Evolutionary conservation across 2,113 vertebrate species (phyloP).

Genomic region (Chlorodrepanis virens): DNA sequence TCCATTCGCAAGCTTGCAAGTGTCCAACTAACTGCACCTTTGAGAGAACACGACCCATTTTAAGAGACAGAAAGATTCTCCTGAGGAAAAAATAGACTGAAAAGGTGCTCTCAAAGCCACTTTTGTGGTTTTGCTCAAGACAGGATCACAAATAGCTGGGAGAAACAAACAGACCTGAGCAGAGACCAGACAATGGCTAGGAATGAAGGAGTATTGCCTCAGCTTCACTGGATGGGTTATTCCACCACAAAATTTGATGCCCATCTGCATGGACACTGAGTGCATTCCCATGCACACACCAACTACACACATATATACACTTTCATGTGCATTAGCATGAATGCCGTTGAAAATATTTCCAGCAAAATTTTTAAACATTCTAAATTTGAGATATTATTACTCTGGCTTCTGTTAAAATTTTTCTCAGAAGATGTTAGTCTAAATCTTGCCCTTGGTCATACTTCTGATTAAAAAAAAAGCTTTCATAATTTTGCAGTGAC

Average conservation of each 20-base stretch:
- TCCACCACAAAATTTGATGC: background rate
- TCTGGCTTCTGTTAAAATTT: background rate
- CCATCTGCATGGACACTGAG: background rate
- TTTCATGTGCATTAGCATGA: background rate
- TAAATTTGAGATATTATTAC: background rate
- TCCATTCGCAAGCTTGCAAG: background rate
- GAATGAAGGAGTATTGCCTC: background rate
- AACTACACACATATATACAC: fast-evolving
- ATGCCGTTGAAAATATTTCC: background rate
- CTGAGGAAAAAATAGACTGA: background rate
- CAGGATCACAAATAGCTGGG: background rate
- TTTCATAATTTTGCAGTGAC: background rate
- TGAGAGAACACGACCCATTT: background rate
- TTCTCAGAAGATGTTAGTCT: background rate
- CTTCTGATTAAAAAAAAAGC: background rate
- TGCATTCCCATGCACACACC: background rate
- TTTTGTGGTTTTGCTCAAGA: background rate
- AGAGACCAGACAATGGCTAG: background rate
- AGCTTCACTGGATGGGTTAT: background rate
- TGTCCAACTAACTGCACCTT: background rate
- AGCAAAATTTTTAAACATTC: background rate
- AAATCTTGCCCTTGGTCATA: background rate
- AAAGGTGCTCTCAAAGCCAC: background rate
- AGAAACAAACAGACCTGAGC: background rate
- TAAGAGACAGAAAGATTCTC: background rate